These are phyloP conservation scores for Muscidifurax raptorellus DNA, from an alignment of 1,140 invertebrate species.

Conservation along the genomic window DNA sequence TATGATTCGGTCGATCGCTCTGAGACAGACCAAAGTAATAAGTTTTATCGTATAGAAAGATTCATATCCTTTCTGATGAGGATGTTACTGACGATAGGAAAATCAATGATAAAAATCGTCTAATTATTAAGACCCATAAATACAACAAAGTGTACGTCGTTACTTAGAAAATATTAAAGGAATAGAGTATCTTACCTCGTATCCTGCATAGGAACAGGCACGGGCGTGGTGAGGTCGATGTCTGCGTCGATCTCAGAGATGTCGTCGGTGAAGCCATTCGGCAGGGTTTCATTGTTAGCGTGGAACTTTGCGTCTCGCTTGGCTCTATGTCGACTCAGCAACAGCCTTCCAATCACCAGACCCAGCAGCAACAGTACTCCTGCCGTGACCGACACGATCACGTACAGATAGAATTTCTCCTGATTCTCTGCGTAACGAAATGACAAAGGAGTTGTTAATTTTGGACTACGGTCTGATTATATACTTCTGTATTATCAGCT, in stretches of 20 bases:
- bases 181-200: conserved; percentile 62
- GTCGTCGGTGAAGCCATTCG: conserved; percentile 83
- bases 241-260: conserved; percentile 85
- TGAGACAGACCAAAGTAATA: too few relatives aligned
- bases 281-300: conserved; percentile 78
- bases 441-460: conserved; percentile 46
- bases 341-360: conserved; percentile 81
- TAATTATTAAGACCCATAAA: too few relatives aligned
- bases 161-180: background rate
- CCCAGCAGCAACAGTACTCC: conserved; percentile 82
- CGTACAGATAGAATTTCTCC: conserved; percentile 86
- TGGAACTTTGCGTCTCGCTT: conserved; percentile 76
- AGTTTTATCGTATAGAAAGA: too few relatives aligned
- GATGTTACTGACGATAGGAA: too few relatives aligned
- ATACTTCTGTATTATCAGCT: background rate
- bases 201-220: conserved; percentile 75
- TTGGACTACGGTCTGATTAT: background rate
- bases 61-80: too few relatives aligned
- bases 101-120: too few relatives aligned
- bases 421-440: conserved; percentile 80
- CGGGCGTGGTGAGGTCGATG: conserved; percentile 80
- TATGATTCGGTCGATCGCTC: too few relatives aligned
- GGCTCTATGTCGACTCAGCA: conserved; percentile 78
- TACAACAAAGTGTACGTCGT: too few relatives aligned
- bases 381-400: conserved; percentile 82